Percentiles rank a stretch among this genome's conserved stretches.
Evolutionary conservation across 2,797 vertebrate species (phyloP).

Genomic region (Hypotaenidia philippensis): DNA sequence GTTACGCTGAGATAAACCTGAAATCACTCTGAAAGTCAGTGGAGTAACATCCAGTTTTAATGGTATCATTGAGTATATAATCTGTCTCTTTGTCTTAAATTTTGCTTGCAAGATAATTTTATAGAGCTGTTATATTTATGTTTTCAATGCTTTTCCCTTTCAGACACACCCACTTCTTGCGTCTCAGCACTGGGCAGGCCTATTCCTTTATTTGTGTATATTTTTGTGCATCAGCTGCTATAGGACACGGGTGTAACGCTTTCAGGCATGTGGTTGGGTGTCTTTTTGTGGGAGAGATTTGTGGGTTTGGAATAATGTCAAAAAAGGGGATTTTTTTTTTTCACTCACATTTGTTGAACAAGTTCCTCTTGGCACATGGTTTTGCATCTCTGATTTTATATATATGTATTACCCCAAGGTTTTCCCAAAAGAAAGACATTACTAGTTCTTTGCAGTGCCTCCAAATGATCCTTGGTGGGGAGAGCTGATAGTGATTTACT

Average conservation of each 20-base stretch:
- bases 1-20: conserved; percentile 1
- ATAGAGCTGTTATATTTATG: conserved; percentile 35
- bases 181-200: conserved; percentile 54
- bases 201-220: conserved; percentile 63
- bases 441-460: conserved; percentile 11
- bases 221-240: conserved; percentile 58
- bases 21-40: not conserved
- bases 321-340: not conserved
- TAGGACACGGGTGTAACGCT: conserved; percentile 55
- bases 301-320: conserved; percentile 13
- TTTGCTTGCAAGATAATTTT: conserved; percentile 45
- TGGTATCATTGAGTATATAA: conserved; percentile 27
- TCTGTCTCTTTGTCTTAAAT: conserved; percentile 23
- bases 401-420: not conserved
- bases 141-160: conserved; percentile 70
- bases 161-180: conserved; percentile 55
- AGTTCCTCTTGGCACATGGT: not conserved
- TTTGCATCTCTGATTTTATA: not conserved
- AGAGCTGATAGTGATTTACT: not conserved
- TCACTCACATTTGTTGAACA: not conserved
- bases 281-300: not conserved
- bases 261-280: conserved; percentile 58
- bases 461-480: not conserved
- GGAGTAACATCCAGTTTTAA: not conserved
- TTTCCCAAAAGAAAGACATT: not conserved